A percentile compares a stretch with the other conserved stretches of the same genome.
These are phyloP conservation scores for Helicoverpa zea DNA, from an alignment of 1,140 invertebrate genomes.

Conservation along the genomic window DNA sequence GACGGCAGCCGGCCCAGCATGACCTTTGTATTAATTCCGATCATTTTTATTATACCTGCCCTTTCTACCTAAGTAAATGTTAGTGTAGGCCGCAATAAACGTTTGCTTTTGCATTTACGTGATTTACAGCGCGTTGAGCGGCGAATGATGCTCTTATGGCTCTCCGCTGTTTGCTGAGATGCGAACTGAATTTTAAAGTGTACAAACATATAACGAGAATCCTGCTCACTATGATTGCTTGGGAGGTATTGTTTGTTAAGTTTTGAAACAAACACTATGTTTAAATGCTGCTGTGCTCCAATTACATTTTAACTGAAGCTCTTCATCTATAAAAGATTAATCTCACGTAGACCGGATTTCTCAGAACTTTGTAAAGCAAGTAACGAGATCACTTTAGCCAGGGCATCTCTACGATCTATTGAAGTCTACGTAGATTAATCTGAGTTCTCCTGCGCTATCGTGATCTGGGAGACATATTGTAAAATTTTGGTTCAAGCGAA, in stretches of 20 bases:
- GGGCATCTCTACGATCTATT: background rate
- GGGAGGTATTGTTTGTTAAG: background rate
- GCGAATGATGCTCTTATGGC: slow-evolving; percentile 19
- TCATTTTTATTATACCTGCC: slow-evolving; percentile 55
- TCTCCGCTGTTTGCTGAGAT: slow-evolving; percentile 8
- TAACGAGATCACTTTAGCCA: too few relatives aligned
- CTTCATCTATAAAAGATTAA: too few relatives aligned
- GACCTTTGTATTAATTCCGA: slow-evolving; percentile 55
- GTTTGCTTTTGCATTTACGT: slow-evolving; percentile 46
- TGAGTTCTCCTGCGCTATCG: background rate
- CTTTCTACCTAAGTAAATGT: slow-evolving; percentile 48
- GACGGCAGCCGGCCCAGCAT: slow-evolving; percentile 42
- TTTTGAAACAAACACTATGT: background rate
- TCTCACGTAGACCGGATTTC: too few relatives aligned
- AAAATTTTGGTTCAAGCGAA: background rate
- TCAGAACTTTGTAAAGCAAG: too few relatives aligned
- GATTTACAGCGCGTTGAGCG: slow-evolving; percentile 37
- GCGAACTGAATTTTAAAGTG: slow-evolving; percentile 19
- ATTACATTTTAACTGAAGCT: too few relatives aligned
- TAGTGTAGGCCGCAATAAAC: slow-evolving; percentile 49
- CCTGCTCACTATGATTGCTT: background rate
- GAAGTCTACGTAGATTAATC: slow-evolving; percentile 4
- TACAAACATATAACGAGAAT: slow-evolving; percentile 5
- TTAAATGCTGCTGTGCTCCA: too few relatives aligned
- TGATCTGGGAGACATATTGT: background rate